These are phyloP conservation scores for Nomada lathburiana DNA, from an alignment of 2,888 invertebrate genomes.

Conservation along the genomic window DNA sequence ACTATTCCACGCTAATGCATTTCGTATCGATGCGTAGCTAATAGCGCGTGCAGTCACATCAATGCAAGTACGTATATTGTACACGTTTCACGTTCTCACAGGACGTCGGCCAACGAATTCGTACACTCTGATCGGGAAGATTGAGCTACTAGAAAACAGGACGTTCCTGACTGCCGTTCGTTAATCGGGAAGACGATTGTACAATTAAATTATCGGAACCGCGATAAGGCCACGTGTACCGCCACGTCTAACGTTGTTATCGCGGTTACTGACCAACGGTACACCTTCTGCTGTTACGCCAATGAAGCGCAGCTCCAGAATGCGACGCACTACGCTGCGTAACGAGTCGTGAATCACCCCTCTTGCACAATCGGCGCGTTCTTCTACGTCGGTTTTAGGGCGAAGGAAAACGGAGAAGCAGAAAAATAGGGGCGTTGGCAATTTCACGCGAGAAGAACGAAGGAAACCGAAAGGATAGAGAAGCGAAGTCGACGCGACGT, in stretches of 20 bases:
- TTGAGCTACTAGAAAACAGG: neutral
- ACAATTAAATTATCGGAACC: constrained; percentile 14
- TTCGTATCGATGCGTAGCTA: constrained; percentile 12
- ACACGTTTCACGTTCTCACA: neutral
- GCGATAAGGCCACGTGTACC: neutral
- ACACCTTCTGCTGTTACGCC: neutral
- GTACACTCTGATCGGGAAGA: neutral
- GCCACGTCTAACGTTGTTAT: constrained; percentile 3
- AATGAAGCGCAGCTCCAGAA: neutral
- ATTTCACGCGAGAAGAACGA: constrained; percentile 36
- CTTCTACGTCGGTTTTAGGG: constrained; percentile 3
- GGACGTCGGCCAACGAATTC: neutral
- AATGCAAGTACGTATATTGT: neutral
- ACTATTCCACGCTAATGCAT: neutral
- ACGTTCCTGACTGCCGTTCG: neutral
- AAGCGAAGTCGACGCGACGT: constrained; percentile 27
- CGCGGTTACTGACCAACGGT: constrained; percentile 9
- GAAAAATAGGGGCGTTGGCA: neutral
- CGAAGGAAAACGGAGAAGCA: neutral
- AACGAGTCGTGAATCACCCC: neutral
- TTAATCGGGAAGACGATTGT: neutral
- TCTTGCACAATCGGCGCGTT: neutral
- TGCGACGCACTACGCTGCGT: neutral
- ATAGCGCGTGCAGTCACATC: neutral
- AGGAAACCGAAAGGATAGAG: constrained; percentile 53